Base-by-base conservation (phyloP, 2,888 invertebrate genomes). In the Caenorhabditis becei region DNA sequence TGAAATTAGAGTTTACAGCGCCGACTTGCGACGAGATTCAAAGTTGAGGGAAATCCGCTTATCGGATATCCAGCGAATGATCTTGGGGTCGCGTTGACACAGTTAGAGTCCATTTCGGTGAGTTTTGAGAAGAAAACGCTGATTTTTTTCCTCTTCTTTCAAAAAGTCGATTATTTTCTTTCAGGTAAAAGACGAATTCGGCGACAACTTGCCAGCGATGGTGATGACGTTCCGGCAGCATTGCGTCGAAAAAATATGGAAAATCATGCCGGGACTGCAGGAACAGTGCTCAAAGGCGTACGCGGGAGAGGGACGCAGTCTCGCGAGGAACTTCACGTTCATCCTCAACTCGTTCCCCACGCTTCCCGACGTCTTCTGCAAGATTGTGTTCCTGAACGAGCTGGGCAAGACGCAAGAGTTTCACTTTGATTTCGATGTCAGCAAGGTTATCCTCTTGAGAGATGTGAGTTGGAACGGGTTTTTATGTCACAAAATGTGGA, bases 131-230 rank as follows among this genome's bases (percentile, higher is more conserved):
- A 28, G 62, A 7, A 47, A 2, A 32, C 47, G 10, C 49, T 35
- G 16, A 37, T 70, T 20, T n/a, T 51, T n/a, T 35, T 70, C 11
- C 5, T 14, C 23, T 23, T 18, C 8, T 23, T 14, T n/a, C 10
- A 8, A 61, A 61, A 41, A 59, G 11, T 44, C 16, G 8, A 7
- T 5, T 32, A n/a, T n/a, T n/a, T n/a, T n/a, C n/a, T 53, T 58
- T 18, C 44, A 69, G 67, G 14, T 69, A 14, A 69, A 69, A 58
- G 58, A 69, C 23, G 67, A 69, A 28, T n/a, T 47, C 11, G 26
- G 37, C 10, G 67, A 69, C 20, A 47, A 49, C 23, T 53, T 49
- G 16, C 32, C 65, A 4, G 53, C 28, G 8, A 20, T 65, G 0
- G 18, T 28, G 1, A 51, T 28, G 20, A 18, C 51, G 7, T 26